Conservation (phyloP, 2,113 vertebrate species). For the Artemisiospiza belli region DNA sequence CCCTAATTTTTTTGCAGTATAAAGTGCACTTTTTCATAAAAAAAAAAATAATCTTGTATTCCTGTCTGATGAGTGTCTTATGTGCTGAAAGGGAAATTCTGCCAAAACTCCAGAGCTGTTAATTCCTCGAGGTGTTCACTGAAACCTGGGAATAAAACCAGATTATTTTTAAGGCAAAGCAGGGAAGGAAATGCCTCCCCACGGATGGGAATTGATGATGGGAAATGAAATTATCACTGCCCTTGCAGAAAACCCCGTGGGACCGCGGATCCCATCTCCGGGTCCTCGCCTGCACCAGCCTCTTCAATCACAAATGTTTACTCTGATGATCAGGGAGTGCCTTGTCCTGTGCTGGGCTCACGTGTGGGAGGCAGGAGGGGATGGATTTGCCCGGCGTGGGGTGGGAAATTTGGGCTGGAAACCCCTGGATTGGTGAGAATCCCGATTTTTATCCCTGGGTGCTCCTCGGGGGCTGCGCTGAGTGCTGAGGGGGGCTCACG, state of each 20-base stretch:
- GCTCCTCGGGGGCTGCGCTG: background rate
- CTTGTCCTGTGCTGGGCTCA: slow-evolving; percentile 16
- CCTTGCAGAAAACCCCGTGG: background rate
- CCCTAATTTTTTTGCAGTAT: background rate
- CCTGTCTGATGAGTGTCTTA: background rate
- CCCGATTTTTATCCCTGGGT: accelerated
- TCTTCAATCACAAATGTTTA: background rate
- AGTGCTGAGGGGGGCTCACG: background rate
- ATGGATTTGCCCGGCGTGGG: accelerated
- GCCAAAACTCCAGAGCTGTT: background rate
- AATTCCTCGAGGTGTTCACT: background rate
- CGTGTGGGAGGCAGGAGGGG: background rate
- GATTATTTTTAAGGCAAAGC: background rate
- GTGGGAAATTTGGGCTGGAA: background rate
- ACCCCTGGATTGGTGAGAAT: background rate
- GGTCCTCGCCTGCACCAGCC: slow-evolving; percentile 16
- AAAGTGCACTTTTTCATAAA: slow-evolving; percentile 52
- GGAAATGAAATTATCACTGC: background rate
- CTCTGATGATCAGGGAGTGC: slow-evolving; percentile 46
- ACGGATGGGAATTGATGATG: background rate
- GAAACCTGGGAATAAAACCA: background rate
- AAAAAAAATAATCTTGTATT: background rate
- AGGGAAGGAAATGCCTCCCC: background rate
- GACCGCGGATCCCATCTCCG: background rate
- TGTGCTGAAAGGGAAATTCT: background rate